Evolutionary conservation across 2,888 invertebrate species (phyloP), one percentile per base, ranked within the genome.

Genomic region (Drosophila pseudotalamancana): DNA sequence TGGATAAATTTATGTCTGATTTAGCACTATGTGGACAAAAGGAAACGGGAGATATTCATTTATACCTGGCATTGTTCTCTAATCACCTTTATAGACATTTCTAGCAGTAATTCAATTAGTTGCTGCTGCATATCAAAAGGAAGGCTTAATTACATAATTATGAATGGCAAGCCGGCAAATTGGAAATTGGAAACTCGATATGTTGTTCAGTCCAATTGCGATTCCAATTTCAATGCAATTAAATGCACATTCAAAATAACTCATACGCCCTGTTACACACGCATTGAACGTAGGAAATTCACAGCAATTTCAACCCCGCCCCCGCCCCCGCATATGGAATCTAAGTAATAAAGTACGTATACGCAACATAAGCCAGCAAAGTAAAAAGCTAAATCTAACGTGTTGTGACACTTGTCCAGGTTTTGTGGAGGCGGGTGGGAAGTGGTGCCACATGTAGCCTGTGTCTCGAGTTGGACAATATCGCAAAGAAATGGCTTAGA

Each of bases 221-320:
- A 34, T 45, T 25, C 21, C 37, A 71, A 34, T 45, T 25, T 27
- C 37, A 71, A 66, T 74, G 70, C 72, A 75, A 81, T 80, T 72
- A 82, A 63, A 68, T 57, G 57, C 50, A 67, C 69, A 76, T 80
- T 77, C 60, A 63, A 68, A 72, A 43, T 66, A 59, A 74, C 64
- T 71, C 74, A 82, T 72, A 72, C 84, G 82, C 82, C 84, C 84
- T 80, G 81, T 60, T 74, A 84, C 72, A 54, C 57, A 32, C 32
- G 25, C 45, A 48, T 21, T 50, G 25, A 60, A 40, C 48, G 16
- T 18, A 40, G 14, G 51, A 48, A 21, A 32, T 32, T 56, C n/a
- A 27, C 27, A 49, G 18, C 25, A 14, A 35, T 18, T 48, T 49
- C 37, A 16, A 18, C 23, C 18, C 6, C n/a, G n/a, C 29, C 29